Conservation (phyloP, 2,888 invertebrate species). For the Epinotia brunnichana region DNA sequence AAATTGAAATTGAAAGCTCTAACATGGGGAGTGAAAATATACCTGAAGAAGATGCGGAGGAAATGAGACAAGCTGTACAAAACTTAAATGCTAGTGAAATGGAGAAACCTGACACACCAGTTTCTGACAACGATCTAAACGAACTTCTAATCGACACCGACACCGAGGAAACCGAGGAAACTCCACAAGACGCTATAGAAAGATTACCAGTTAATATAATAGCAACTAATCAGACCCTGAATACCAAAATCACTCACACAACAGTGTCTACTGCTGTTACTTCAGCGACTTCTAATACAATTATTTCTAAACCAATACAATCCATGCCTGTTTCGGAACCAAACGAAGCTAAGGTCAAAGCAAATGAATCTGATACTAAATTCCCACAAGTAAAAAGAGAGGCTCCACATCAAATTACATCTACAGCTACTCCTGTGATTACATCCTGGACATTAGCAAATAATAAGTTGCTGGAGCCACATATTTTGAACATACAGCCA, state of each 20-base stretch:
- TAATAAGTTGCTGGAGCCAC: constrained; percentile 75
- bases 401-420: constrained; percentile 65
- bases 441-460: constrained; percentile 83
- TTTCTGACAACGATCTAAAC: constrained; percentile 89
- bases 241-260: constrained; percentile 57
- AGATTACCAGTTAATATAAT: constrained; percentile 72
- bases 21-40: constrained; percentile 81
- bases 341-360: constrained; percentile 62
- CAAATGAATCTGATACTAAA: constrained; percentile 65
- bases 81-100: constrained; percentile 88
- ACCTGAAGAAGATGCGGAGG: constrained; percentile 90
- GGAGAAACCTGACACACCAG: constrained; percentile 93
- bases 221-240: constrained; percentile 64
- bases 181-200: constrained; percentile 72
- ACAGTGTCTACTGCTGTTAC: constrained; percentile 69
- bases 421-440: constrained; percentile 80
- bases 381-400: constrained; percentile 69
- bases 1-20: constrained; percentile 76
- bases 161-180: constrained; percentile 89
- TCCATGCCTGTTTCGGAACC: constrained; percentile 61
- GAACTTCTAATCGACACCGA: constrained; percentile 92
- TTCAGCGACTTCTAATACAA: constrained; percentile 68
- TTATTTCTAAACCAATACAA: constrained; percentile 78
- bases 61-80: constrained; percentile 92
- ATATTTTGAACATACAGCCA: constrained; percentile 66